Evolutionary conservation across 2,797 vertebrate genomes (phyloP).

Genomic region (Parotocinclus haroldoi): DNA sequence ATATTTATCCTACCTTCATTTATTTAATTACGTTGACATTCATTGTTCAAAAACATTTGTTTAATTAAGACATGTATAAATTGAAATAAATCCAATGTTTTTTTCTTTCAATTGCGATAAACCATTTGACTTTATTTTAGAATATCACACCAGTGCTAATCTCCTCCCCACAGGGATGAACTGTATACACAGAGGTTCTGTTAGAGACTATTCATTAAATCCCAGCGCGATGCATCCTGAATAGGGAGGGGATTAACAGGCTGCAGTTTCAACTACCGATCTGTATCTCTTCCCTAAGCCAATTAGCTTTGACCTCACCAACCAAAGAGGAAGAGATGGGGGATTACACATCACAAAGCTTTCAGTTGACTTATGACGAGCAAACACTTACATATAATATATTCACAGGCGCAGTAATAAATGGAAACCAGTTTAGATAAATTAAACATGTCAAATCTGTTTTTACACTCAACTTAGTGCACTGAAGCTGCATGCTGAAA

Average conservation of each 20-base stretch:
- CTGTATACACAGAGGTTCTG: conserved; percentile 83
- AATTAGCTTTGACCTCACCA: conserved; percentile 75
- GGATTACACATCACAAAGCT: conserved; percentile 10
- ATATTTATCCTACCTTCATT: too few species aligned
- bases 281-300: conserved; percentile 67
- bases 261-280: conserved; percentile 16
- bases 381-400: conserved; percentile 60
- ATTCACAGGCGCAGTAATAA: conserved; percentile 49
- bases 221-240: conserved; percentile 79
- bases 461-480: too few species aligned
- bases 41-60: too few species aligned
- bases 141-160: conserved; percentile 96
- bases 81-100: neutral
- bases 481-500: too few species aligned
- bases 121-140: conserved; percentile 69
- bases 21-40: too few species aligned
- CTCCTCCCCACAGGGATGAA: conserved; percentile 83
- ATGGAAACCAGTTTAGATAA: conserved; percentile 54
- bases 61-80: too few species aligned
- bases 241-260: conserved; percentile 64
- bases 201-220: conserved; percentile 88
- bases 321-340: conserved; percentile 35
- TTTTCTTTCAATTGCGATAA: neutral
- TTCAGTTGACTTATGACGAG: conserved; percentile 46
- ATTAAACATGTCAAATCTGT: conserved; percentile 43